Conservation (phyloP, 2,797 vertebrate genomes). For the Cheirogaleus major region DNA sequence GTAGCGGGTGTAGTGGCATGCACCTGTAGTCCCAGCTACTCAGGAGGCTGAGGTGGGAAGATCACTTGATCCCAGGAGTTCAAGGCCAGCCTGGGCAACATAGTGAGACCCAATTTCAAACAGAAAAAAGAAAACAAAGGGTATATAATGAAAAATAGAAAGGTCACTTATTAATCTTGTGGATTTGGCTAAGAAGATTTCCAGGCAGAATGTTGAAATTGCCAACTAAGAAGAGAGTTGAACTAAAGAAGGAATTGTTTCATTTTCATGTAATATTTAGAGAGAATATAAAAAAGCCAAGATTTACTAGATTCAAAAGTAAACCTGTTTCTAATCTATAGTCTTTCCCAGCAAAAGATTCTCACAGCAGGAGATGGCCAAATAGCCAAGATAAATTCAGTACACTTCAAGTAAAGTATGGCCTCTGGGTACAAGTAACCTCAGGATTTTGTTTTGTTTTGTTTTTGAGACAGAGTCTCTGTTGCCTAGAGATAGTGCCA, state of each 20-base stretch:
- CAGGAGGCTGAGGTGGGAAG: not conserved
- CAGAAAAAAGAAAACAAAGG: not conserved
- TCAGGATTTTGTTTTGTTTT: not conserved
- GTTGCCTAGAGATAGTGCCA: no score
- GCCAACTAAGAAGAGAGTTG: not conserved
- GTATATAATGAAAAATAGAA: not conserved
- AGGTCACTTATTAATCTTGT: not conserved
- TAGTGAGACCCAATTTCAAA: not conserved
- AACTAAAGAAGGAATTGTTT: not conserved
- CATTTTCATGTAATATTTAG: constrained; percentile 4
- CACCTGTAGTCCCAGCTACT: not conserved
- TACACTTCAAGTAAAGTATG: not conserved
- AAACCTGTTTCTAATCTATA: constrained; percentile 7
- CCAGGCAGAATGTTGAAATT: not conserved
- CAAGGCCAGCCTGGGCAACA: not conserved
- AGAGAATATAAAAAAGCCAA: not conserved
- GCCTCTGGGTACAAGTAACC: constrained; percentile 10
- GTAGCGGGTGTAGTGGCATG: not conserved
- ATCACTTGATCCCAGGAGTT: not conserved
- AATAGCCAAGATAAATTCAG: not conserved
- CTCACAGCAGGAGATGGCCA: not conserved
- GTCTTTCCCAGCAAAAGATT: constrained; percentile 8
- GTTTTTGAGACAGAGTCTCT: no score
- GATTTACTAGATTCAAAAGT: constrained; percentile 1
- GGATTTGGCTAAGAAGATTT: not conserved